Conservation (phyloP, 2,888 invertebrate genomes). For the Sialis fuliginosa region DNA sequence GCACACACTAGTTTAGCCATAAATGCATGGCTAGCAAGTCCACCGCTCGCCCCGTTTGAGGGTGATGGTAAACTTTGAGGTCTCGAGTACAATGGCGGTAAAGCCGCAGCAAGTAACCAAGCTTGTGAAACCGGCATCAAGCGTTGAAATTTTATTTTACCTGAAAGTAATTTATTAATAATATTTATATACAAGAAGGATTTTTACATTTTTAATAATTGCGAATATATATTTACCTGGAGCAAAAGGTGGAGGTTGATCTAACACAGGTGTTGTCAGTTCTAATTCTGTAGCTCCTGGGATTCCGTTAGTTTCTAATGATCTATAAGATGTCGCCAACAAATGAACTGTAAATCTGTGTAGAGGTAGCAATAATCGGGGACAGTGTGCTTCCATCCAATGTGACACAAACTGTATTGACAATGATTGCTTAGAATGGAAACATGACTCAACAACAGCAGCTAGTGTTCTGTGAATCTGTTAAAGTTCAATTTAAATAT, state of each 20-base stretch:
- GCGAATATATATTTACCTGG: conserved; percentile 13
- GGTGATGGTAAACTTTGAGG: conserved; percentile 21
- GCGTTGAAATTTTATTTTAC: conserved; percentile 15
- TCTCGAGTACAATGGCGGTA: conserved; percentile 36
- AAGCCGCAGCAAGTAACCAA: conserved; percentile 49
- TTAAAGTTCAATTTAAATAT: conserved; percentile 5
- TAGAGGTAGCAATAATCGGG: conserved; percentile 54
- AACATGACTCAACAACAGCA: conserved; percentile 61
- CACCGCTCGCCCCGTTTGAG: conserved; percentile 22
- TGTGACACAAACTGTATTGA: conserved; percentile 61
- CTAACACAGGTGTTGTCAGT: conserved; percentile 58
- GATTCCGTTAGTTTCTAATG: conserved; percentile 21
- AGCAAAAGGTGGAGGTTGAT: conserved; percentile 31
- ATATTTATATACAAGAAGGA: neutral
- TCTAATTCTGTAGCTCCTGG: conserved; percentile 33
- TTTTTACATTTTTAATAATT: neutral
- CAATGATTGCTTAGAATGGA: conserved; percentile 57
- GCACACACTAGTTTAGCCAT: conserved; percentile 45
- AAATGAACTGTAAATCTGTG: conserved; percentile 46
- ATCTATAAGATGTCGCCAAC: conserved; percentile 37
- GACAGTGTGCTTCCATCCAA: conserved; percentile 67
- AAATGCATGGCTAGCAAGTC: conserved; percentile 29
- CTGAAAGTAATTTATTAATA: neutral
- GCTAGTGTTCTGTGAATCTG: conserved; percentile 52
- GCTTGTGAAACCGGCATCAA: conserved; percentile 45